These are phyloP conservation scores for Calypte anna DNA, from an alignment of 2,113 vertebrate genomes.

Conservation along the genomic window DNA sequence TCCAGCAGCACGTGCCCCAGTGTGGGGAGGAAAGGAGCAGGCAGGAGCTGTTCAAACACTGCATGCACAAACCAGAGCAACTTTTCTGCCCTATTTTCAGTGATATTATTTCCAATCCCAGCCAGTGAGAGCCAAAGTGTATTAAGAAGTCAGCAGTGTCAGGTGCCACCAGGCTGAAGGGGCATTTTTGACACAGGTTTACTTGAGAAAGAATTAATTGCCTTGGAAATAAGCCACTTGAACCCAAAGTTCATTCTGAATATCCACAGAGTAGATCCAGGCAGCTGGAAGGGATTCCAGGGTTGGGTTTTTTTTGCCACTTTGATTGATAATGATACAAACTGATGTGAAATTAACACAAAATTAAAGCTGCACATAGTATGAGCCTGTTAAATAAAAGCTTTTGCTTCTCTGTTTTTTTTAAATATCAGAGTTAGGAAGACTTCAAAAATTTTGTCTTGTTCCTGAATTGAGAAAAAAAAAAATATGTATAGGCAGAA, in stretches of 20 bases:
- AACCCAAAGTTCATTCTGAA: background rate
- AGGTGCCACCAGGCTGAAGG: slow-evolving; percentile 34
- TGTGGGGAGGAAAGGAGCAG: background rate
- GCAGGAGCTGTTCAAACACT: background rate
- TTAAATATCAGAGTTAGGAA: background rate
- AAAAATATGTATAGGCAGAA: background rate
- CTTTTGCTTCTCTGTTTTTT: background rate
- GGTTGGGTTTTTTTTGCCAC: background rate
- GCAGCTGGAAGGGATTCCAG: background rate
- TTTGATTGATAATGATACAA: background rate
- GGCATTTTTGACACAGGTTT: background rate
- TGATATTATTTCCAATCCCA: background rate
- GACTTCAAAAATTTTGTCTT: background rate
- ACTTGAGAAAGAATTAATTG: slow-evolving; percentile 36
- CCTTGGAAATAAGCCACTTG: slow-evolving; percentile 40
- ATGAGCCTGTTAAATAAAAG: background rate
- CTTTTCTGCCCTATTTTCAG: background rate
- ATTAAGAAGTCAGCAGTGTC: slow-evolving; percentile 29
- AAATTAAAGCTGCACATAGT: background rate
- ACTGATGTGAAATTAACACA: background rate
- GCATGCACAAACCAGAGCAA: background rate
- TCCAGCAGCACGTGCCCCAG: fast-evolving
- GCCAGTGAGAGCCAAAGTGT: background rate
- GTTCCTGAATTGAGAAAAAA: background rate
- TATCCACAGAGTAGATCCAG: background rate